Conservation (phyloP, 2,888 invertebrate genomes). For the Drosophila infuscata region DNA sequence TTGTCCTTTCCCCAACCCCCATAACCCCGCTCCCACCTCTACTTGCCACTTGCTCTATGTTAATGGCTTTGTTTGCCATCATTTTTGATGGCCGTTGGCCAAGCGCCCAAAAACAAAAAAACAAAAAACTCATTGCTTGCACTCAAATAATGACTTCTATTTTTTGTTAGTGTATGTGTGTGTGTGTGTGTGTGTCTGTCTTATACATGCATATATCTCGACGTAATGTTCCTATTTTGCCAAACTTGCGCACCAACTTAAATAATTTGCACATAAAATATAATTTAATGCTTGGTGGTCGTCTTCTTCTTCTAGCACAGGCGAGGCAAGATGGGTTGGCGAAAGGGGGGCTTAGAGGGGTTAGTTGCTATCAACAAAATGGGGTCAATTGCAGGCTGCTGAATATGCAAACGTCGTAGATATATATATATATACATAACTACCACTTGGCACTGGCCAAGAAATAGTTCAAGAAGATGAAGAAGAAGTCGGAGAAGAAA, state of each 20-base stretch:
- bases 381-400: conserved; percentile 67
- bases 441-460: background rate
- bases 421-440: background rate
- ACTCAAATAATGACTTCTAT: conserved; percentile 61
- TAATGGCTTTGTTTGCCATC: conserved; percentile 76
- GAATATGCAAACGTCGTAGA: conserved; percentile 11
- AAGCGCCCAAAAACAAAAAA: conserved; percentile 50
- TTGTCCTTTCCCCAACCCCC: background rate
- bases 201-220: conserved; percentile 14
- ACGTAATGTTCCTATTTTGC: conserved; percentile 72
- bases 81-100: conserved; percentile 66
- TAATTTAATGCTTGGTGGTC: conserved; percentile 67
- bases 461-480: background rate
- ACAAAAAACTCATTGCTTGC: conserved; percentile 41
- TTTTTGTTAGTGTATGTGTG: background rate
- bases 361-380: conserved; percentile 29
- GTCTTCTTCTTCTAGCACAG: background rate
- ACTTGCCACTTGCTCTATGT: conserved; percentile 48
- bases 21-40: background rate
- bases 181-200: background rate
- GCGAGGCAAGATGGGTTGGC: background rate
- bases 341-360: background rate
- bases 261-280: conserved; percentile 78
- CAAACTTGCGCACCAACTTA: conserved; percentile 68
- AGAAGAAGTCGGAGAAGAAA: background rate